Conservation (phyloP, 2,888 invertebrate genomes). For the Rotaria magnacalcarata region DNA sequence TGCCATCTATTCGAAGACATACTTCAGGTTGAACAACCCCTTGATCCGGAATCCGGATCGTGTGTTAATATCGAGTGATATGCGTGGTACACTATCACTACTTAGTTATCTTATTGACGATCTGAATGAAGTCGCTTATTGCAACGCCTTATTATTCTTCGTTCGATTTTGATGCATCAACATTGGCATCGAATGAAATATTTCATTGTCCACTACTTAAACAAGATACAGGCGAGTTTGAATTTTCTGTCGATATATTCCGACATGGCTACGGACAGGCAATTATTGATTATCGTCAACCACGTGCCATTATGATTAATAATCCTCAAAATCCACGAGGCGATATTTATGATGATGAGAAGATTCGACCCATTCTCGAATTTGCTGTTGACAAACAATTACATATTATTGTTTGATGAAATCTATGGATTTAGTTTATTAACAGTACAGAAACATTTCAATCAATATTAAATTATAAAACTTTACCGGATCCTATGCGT, state of each 20-base stretch:
- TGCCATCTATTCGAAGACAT: neutral
- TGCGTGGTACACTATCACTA: neutral
- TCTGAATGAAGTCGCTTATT: neutral
- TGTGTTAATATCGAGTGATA: neutral
- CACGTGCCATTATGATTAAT: neutral
- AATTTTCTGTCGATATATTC: neutral
- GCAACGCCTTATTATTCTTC: neutral
- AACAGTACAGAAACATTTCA: neutral
- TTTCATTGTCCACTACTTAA: neutral
- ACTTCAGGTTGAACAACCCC: too few relatives aligned
- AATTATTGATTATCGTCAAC: neutral
- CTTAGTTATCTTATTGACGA: neutral
- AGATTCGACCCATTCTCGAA: neutral
- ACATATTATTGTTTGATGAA: constrained; percentile 6
- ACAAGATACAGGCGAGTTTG: neutral
- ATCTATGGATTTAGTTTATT: neutral
- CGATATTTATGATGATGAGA: constrained; percentile 1
- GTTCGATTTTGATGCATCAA: neutral
- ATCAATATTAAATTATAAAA: neutral
- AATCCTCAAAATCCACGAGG: neutral
- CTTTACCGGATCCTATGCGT: neutral
- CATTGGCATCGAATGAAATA: neutral
- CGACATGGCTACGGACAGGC: neutral
- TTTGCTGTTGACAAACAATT: neutral
- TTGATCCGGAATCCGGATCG: too few relatives aligned